Evolutionary conservation across 2,797 vertebrate species (phyloP).

Genomic region (Hypotaenidia okinawae): DNA sequence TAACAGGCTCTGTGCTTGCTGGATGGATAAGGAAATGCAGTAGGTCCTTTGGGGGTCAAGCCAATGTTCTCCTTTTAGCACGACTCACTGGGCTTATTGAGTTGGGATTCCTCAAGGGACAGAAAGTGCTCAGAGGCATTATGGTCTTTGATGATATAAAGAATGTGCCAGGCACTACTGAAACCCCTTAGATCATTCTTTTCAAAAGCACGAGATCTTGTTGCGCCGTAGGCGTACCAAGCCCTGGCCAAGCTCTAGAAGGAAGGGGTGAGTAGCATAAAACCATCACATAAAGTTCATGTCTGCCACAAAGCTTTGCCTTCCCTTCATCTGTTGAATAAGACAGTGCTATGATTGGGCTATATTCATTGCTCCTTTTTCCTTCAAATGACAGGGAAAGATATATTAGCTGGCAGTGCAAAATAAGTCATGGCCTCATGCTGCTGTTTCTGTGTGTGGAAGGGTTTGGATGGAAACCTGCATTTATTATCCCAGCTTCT

Average conservation of each 20-base stretch:
- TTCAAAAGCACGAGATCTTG: background rate
- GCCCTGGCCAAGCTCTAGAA: background rate
- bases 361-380: background rate
- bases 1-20: background rate
- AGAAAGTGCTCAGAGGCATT: background rate
- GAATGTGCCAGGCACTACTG: background rate
- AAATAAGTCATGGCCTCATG: accelerated
- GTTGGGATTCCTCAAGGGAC: background rate
- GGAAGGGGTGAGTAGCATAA: background rate
- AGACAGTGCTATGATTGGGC: background rate
- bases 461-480: background rate
- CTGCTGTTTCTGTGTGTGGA: background rate
- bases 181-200: background rate
- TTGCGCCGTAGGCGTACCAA: background rate
- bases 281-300: background rate
- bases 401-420: background rate
- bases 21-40: background rate
- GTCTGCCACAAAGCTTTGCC: background rate
- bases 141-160: background rate
- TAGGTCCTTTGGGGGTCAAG: background rate
- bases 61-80: background rate
- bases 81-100: background rate
- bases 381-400: background rate
- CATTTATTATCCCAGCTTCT: slow-evolving; percentile 58
- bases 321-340: background rate